A percentile compares a stretch with the other conserved stretches of the same genome.
phyloP scores from a whole-genome alignment of 1,140 invertebrate genomes.

The Achroia grisella region DNA sequence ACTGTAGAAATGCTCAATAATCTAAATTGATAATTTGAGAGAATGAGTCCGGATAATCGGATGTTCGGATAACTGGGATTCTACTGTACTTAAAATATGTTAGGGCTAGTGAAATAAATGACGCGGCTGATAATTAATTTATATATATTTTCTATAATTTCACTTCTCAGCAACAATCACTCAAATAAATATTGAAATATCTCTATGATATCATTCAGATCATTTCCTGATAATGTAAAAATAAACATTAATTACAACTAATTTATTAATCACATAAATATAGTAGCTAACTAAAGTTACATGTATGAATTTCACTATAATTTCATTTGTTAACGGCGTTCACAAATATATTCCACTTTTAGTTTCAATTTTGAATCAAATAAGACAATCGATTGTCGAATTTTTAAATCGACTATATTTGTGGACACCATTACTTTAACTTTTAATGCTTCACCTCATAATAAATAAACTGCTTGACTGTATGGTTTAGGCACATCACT shows the following conservation, averaged over 20 bases:
- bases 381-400: neutral
- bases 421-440: no score
- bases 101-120: conserved; percentile 32
- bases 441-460: no score
- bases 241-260: conserved; percentile 8
- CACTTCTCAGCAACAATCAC: conserved; percentile 32
- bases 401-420: no score
- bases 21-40: no score
- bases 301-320: neutral
- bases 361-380: neutral
- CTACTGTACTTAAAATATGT: no score
- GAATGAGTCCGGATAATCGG: no score
- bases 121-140: conserved; percentile 11
- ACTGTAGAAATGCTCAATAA: no score
- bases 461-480: no score
- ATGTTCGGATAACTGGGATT: no score
- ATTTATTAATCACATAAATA: conserved; percentile 5
- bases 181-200: conserved; percentile 62
- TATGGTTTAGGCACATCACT: no score
- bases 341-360: neutral
- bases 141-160: conserved; percentile 32
- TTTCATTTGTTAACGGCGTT: neutral
- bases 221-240: conserved; percentile 33
- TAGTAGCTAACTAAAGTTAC: conserved; percentile 3
- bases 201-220: conserved; percentile 58